Conservation (phyloP, 2,888 invertebrate genomes). For the Lomographa bimaculata region DNA sequence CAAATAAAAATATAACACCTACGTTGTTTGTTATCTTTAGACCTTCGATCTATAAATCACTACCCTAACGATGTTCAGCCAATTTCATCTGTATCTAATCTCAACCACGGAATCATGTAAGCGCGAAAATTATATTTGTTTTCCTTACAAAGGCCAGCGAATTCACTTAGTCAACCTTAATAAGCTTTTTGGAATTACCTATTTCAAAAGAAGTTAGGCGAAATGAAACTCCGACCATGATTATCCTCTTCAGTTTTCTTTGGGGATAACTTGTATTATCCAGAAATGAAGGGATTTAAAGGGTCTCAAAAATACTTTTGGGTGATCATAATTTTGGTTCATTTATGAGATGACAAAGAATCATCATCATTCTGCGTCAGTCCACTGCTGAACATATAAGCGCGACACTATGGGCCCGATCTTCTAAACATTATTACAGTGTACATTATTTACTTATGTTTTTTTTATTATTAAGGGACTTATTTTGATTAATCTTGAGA, state of each 20-base stretch:
- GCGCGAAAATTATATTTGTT: slow-evolving; percentile 22
- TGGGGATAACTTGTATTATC: slow-evolving; percentile 7
- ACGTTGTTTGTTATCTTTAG: no score
- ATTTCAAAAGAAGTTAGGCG: slow-evolving; percentile 20
- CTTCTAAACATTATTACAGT: no score
- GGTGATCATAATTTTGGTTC: no score
- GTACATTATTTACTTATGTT: no score
- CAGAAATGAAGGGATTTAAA: slow-evolving; percentile 8
- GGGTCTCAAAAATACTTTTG: background rate
- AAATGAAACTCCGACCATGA: slow-evolving; percentile 19
- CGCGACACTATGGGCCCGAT: no score
- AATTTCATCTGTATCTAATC: slow-evolving; percentile 14
- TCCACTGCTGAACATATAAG: no score
- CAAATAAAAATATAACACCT: no score
- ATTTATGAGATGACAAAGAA: no score
- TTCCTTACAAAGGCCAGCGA: slow-evolving; percentile 14
- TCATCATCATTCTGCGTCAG: no score
- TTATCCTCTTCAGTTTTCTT: slow-evolving; percentile 17
- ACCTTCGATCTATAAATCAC: no score
- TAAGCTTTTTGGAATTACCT: slow-evolving; percentile 25
- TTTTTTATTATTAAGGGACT: no score
- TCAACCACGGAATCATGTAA: slow-evolving; percentile 6
- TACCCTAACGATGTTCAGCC: slow-evolving; percentile 14
- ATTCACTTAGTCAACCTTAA: slow-evolving; percentile 19
- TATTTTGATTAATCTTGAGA: no score